Percentiles rank a stretch among this genome's conserved stretches.
Evolutionary conservation across 2,113 vertebrate genomes (phyloP).

Genomic region (Tylochromis polylepis): DNA sequence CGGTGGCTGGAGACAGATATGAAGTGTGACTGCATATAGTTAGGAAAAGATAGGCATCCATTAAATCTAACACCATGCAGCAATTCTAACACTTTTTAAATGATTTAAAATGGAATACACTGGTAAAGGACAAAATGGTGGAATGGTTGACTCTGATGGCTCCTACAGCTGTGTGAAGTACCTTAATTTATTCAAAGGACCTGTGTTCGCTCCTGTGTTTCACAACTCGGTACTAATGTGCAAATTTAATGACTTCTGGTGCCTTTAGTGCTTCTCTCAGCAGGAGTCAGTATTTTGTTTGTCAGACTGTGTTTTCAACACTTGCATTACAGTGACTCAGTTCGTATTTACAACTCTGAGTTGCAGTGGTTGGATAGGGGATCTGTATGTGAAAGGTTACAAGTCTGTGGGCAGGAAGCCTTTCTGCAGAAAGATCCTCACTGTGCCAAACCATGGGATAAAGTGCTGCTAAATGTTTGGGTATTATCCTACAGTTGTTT

Average conservation of each 20-base stretch:
- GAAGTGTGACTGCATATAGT: background rate
- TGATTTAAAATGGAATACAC: background rate
- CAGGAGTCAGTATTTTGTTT: background rate
- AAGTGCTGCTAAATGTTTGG: conserved; percentile 49
- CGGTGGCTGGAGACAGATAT: background rate
- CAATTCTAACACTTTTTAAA: background rate
- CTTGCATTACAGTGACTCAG: background rate
- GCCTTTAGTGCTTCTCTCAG: background rate
- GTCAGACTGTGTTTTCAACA: background rate
- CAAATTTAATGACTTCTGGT: background rate
- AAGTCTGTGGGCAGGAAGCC: conserved; percentile 9
- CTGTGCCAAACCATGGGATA: background rate
- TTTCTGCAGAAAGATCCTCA: conserved; percentile 28
- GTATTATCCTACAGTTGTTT: conserved; percentile 42
- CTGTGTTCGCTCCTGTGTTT: background rate
- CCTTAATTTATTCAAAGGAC: background rate
- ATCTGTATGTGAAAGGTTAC: conserved; percentile 49
- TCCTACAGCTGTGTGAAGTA: background rate
- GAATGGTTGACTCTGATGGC: background rate
- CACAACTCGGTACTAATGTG: background rate
- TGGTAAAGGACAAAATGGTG: background rate
- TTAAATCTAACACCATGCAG: background rate
- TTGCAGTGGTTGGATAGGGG: background rate
- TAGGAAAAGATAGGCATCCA: background rate
- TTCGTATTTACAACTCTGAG: background rate